Conservation (phyloP, 92 coral and sea anemone species). For the Siderastrea radians region DNA sequence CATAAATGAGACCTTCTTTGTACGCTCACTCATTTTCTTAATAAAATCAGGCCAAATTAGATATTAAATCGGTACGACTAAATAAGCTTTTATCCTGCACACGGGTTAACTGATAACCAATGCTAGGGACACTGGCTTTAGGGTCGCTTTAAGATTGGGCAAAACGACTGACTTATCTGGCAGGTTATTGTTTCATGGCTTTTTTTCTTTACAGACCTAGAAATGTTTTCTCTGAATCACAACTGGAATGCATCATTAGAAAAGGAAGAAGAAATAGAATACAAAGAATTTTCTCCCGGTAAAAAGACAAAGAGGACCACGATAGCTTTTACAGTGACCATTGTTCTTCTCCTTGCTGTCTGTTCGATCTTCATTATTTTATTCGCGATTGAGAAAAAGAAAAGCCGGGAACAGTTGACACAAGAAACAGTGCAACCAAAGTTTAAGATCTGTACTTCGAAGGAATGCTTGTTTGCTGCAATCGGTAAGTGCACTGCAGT, state of each 20-base stretch:
- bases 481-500: constrained; percentile 45
- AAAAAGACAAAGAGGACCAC: not conserved
- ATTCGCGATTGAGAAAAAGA: constrained; percentile 61
- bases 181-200: no score
- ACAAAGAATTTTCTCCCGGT: not conserved
- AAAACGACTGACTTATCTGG: no score
- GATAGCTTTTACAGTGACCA: not conserved
- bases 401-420: not conserved
- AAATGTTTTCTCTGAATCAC: not conserved
- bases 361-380: constrained; percentile 64
- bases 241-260: not conserved
- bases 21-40: no score
- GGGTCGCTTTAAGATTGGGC: no score
- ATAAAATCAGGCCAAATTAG: no score
- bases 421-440: not conserved
- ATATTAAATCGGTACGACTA: no score
- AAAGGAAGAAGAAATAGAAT: constrained; percentile 3
- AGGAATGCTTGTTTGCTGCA: constrained; percentile 62
- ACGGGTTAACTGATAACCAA: no score
- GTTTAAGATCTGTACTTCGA: constrained; percentile 39
- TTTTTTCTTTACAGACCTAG: not conserved
- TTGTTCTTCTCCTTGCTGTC: constrained; percentile 15
- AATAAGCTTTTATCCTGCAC: no score
- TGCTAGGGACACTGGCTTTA: no score
- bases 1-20: no score